Base-by-base conservation (phyloP, 2,888 invertebrate genomes). In the Alsophila aescularia region DNA sequence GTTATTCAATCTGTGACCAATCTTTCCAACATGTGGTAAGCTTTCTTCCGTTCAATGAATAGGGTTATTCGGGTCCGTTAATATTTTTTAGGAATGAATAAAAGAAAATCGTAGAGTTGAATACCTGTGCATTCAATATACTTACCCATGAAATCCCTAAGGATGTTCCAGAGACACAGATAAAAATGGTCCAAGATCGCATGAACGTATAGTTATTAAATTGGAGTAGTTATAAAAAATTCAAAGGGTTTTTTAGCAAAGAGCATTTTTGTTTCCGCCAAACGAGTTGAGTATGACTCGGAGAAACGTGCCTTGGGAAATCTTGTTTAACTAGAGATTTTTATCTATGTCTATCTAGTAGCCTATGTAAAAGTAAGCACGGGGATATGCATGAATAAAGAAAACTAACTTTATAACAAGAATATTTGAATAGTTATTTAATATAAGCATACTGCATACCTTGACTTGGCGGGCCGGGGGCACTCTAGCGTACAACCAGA, bases 281-380 rank as follows among this genome's bases (percentile, higher is more conserved):
- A 55, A 68, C 66, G 69, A 75, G 80, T 76, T 75, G 67, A 73
- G 75, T 76, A 77, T 72, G 67, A 69, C 78, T 56, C 41, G 41
- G 36, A 31, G 50, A 16, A 21, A 29, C 41, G 45, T 31, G 14
- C 29, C 55, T 42, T n/a, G 50, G 55, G 50, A 50, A 56, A 56
- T 50, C 50, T 45, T 45, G 35, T 44, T 41, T n/a, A 45, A 42
- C 47, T 48, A 48, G 41, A 49, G n/a, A 41, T 12, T 49, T 18
- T 54, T 34, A n/a, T 21, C 29, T 24, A 39, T 27, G 34, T 18
- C n/a, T n/a, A n/a, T n/a, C n/a, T n/a, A n/a, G n/a, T n/a, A 34
- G n/a, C n/a, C 27, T 21, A 31, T 42, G 42, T 32, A 31, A 16
- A 18, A 41, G 29, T 29, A 41, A 8, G 3, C 15, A 9, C 35